Percentiles rank a stretch among this genome's conserved stretches.
Evolutionary conservation across 1,140 invertebrate species (phyloP).

Genomic region (Caenorhabditis briggsae): DNA sequence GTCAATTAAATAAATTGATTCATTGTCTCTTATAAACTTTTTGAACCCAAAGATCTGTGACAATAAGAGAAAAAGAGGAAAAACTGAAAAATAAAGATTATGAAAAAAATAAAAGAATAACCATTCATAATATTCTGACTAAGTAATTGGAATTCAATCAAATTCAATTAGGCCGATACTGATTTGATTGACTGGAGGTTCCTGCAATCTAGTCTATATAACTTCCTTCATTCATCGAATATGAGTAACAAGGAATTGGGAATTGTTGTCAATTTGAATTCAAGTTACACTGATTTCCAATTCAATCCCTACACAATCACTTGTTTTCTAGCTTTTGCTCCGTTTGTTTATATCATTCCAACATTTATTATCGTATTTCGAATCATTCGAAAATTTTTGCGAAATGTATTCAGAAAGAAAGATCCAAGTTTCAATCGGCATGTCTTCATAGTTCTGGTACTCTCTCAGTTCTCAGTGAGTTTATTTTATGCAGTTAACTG

Average conservation of each 20-base stretch:
- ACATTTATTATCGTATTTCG: background rate
- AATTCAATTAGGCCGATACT: too few species aligned
- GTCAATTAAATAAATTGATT: too few species aligned
- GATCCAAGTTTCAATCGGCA: background rate
- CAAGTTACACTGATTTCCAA: background rate
- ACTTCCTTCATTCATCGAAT: background rate
- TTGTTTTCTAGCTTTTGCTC: background rate
- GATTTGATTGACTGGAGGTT: too few species aligned
- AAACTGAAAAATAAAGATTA: too few species aligned
- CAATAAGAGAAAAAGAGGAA: too few species aligned
- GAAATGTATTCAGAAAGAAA: background rate
- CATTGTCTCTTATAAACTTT: too few species aligned
- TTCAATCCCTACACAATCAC: background rate
- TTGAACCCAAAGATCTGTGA: too few species aligned
- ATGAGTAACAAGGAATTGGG: background rate
- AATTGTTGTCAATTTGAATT: background rate
- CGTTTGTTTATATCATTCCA: slow-evolving; percentile 1
- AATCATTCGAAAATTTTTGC: background rate
- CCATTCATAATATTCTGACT: too few species aligned
- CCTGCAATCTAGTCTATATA: too few species aligned
- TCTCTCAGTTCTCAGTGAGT: slow-evolving; percentile 2
- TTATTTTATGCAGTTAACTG: background rate
- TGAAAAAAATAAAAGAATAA: too few species aligned
- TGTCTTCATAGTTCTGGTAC: background rate
- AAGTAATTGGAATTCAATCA: too few species aligned